These are phyloP conservation scores for Heterodera filipjevi DNA, from an alignment of 2,888 invertebrate species.

Conservation along the genomic window DNA sequence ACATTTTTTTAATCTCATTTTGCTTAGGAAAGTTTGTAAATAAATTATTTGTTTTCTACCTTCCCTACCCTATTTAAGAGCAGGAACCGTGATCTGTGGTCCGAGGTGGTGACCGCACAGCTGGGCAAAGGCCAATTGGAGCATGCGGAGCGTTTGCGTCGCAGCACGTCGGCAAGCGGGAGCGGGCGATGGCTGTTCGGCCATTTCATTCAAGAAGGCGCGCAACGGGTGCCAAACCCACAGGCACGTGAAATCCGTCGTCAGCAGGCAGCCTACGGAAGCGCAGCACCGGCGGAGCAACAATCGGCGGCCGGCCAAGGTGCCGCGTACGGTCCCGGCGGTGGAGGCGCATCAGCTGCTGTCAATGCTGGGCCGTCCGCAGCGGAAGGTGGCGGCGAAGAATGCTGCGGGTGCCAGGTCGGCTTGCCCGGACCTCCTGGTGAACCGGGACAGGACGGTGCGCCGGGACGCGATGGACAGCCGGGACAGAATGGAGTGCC, in stretches of 20 bases:
- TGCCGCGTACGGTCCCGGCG: background rate
- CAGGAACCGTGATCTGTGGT: constrained; percentile 61
- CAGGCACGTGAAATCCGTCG: constrained; percentile 45
- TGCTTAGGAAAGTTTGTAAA: constrained; percentile 14
- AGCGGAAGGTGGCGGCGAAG: constrained; percentile 26
- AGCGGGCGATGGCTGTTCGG: constrained; percentile 61
- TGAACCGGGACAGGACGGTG: constrained; percentile 43
- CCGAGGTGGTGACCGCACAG: constrained; percentile 58
- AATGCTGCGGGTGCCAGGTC: constrained; percentile 47
- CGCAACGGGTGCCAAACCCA: constrained; percentile 14
- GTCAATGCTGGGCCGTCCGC: constrained; percentile 19
- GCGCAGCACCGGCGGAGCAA: constrained; percentile 19
- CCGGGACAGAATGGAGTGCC: constrained; percentile 45
- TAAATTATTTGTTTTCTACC: background rate
- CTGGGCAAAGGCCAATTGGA: constrained; percentile 50
- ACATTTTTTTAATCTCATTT: no score
- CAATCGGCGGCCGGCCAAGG: background rate
- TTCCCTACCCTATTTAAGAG: constrained; percentile 43
- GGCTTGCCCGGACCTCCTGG: constrained; percentile 51
- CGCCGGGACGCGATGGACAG: constrained; percentile 43
- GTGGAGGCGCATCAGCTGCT: constrained; percentile 22
- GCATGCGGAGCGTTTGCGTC: constrained; percentile 47
- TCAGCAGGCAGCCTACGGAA: constrained; percentile 43
- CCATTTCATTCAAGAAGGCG: constrained; percentile 49
- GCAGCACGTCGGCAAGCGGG: constrained; percentile 38